phyloP scores from a whole-genome alignment of 2,888 invertebrate species.

The Ochropacha duplaris region DNA sequence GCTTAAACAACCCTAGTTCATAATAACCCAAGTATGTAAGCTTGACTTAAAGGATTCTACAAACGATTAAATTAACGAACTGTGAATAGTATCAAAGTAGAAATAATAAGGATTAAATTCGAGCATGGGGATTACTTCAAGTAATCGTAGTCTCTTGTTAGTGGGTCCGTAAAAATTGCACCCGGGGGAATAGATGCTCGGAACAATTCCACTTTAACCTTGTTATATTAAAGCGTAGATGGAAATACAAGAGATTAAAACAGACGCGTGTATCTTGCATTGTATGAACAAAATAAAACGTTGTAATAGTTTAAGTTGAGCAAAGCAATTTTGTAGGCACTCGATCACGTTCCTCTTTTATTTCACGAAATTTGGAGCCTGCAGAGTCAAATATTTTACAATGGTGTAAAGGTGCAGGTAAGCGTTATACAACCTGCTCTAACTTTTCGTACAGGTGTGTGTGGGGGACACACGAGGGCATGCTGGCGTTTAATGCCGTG shows the following conservation, averaged over 20 bases:
- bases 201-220: conserved; percentile 34
- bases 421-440: conserved; percentile 31
- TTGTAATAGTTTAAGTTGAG: conserved; percentile 21
- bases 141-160: conserved; percentile 36
- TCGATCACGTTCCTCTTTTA: conserved; percentile 17
- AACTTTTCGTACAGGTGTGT: conserved; percentile 25
- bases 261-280: not conserved
- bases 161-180: conserved; percentile 35
- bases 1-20: not conserved
- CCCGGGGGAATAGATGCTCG: conserved; percentile 33
- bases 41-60: not conserved
- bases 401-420: conserved; percentile 36
- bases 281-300: too few relatives aligned
- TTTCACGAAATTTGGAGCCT: conserved; percentile 28
- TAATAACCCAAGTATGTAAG: not conserved
- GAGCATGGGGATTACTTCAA: conserved; percentile 37
- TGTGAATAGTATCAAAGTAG: conserved; percentile 26
- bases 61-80: conserved; percentile 33
- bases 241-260: not conserved
- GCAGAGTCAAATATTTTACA: conserved; percentile 34
- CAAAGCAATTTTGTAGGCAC: conserved; percentile 16
- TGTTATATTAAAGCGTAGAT: conserved; percentile 22
- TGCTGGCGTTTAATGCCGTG: conserved; percentile 40
- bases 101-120: conserved; percentile 42
- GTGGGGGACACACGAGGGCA: conserved; percentile 34